Base-by-base conservation (phyloP, 35 echinoderm and acorn worm species). In the Patiria miniata region DNA sequence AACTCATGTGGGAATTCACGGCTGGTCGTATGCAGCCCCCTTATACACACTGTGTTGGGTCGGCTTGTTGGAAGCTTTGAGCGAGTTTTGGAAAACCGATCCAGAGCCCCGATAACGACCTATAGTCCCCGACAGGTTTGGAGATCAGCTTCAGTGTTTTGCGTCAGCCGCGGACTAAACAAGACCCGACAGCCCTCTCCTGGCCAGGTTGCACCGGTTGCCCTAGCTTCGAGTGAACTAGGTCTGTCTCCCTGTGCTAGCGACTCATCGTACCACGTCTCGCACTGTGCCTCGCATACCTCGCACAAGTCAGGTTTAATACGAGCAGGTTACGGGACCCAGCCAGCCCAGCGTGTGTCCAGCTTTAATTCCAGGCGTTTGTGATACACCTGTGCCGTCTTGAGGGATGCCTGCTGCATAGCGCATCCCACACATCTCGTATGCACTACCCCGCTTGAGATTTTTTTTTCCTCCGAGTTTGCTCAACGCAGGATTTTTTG, bases 151-250 rank as follows among this genome's bases (percentile, higher is more conserved):
- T 73, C 65, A 73, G 65, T 73, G 65, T 73, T 73, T 73, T 73
- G 65, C 65, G 65, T 73, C 65, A 73, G 65, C 65, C 26, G 26
- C 23, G 65, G 65, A 73, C 65, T 73, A 73, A 73, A 73, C 65
- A 73, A 73, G 65, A 73, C 2, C 65, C 29, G 65, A 73, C 65
- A 73, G 65, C 65, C 26, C 14, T 26, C 65, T 73, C 65, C 26
- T 73, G 65, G 34, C 65, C 65, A 10, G 9, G 65, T 23, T 14
- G 42, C 29, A 23, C 65, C 65, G 34, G 65, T 34, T 73, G 65
- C 26, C 65, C 65, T 30, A 73, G 65, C 65, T 73, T 73, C 34
- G 21, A 34, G 26, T 73, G 65, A 73, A 73, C 65, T 34, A 30
- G 65, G 65, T 26, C 34, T 47, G 42, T 47, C 4, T n/a, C 42